A percentile compares a stretch with the other conserved stretches of the same genome.
phyloP scores from a whole-genome alignment of 37 sponge, comb jelly and placozoan genomes.

The Chondrosia reniformis region DNA sequence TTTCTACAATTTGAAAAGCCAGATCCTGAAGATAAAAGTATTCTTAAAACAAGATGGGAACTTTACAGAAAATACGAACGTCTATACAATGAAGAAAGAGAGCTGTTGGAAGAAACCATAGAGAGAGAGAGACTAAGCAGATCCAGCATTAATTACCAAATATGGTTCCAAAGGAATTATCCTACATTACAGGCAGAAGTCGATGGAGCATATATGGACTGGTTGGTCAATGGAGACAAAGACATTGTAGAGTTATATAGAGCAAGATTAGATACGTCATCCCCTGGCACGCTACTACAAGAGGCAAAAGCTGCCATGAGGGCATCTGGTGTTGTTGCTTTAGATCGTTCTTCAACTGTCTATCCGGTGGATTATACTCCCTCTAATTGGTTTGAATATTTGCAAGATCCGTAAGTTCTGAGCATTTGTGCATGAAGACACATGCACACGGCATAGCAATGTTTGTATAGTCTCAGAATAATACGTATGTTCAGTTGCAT shows the following conservation, averaged over 20 bases:
- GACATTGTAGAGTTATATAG: conserved; percentile 44
- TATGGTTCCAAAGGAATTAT: conserved; percentile 52
- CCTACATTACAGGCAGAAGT: conserved; percentile 40
- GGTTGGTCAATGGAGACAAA: conserved; percentile 51
- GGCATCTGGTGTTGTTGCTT: conserved; percentile 35
- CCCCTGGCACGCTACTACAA: conserved; percentile 26
- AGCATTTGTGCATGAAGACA: too few relatives aligned
- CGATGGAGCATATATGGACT: conserved; percentile 54
- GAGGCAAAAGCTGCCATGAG: conserved; percentile 38
- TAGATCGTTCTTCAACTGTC: conserved; percentile 49
- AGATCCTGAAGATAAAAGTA: background rate
- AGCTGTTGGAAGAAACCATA: conserved; percentile 47
- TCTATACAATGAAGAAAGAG: conserved; percentile 31
- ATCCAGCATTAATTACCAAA: conserved; percentile 27
- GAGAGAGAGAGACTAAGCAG: conserved; percentile 17
- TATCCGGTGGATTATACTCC: conserved; percentile 60
- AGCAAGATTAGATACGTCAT: conserved; percentile 21
- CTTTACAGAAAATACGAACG: conserved; percentile 35
- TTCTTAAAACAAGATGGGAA: conserved; percentile 24
- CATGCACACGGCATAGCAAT: too few relatives aligned
- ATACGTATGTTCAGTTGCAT: too few relatives aligned
- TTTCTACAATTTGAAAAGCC: conserved; percentile 21
- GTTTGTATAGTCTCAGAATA: too few relatives aligned
- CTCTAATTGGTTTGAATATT: conserved; percentile 53
- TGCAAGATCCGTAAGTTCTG: conserved; percentile 27